Conservation (phyloP, 2,797 vertebrate genomes). For the Chrysocyon brachyurus region DNA sequence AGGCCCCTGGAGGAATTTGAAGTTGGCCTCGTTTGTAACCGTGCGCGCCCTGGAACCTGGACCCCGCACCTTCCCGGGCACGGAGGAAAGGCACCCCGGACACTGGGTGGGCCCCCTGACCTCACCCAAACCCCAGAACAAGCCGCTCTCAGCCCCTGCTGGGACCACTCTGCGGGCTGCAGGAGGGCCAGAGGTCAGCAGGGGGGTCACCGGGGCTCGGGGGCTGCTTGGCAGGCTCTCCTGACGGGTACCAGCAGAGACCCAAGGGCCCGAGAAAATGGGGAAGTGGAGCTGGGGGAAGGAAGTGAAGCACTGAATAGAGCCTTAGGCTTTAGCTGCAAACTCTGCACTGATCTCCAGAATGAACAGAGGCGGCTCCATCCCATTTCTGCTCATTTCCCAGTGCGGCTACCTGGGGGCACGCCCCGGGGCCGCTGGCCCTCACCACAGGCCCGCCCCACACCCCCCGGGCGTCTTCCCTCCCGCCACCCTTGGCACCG, state of each 20-base stretch:
- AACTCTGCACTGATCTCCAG: background rate
- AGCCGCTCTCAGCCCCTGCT: too few species aligned
- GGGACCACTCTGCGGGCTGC: too few species aligned
- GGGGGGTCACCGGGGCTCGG: fast-evolving
- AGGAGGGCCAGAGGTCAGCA: too few species aligned
- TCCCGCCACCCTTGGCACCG: fast-evolving
- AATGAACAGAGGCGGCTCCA: fast-evolving
- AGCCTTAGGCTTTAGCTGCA: background rate
- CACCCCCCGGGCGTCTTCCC: background rate
- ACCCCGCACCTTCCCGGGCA: fast-evolving
- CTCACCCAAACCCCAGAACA: too few species aligned
- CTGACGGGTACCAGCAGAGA: background rate
- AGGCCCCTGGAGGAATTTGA: background rate
- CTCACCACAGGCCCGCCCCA: background rate
- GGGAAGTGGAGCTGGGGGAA: background rate
- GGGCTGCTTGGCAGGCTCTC: background rate
- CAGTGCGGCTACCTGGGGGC: fast-evolving
- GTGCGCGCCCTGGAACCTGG: fast-evolving
- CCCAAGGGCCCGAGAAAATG: too few species aligned
- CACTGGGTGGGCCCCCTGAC: background rate
- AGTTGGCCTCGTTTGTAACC: fast-evolving
- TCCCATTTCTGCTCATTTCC: background rate
- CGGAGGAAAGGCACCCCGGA: too few species aligned
- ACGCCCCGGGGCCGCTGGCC: background rate
- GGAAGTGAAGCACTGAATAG: background rate